Conservation (phyloP, 2,113 vertebrate genomes). For the Pygoscelis adeliae region DNA sequence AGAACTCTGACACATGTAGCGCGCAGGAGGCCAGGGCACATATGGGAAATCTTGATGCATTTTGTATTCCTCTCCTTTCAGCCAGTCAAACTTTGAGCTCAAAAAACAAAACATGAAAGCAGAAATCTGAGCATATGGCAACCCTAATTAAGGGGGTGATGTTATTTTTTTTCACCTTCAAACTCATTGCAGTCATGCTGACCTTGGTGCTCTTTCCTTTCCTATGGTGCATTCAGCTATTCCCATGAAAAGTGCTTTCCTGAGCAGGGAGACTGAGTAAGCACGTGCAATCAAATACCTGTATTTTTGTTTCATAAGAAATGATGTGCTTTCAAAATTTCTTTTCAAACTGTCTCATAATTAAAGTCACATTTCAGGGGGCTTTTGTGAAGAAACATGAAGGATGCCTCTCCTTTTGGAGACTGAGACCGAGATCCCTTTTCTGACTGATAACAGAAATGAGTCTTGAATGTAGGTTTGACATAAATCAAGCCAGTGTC, state of each 20-base stretch:
- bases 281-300: neutral
- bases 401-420: neutral
- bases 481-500: neutral
- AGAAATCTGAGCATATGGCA: neutral
- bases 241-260: neutral
- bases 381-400: neutral
- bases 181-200: neutral
- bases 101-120: neutral
- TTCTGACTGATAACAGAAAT: neutral
- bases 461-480: slow-evolving; percentile 4
- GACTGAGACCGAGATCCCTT: neutral
- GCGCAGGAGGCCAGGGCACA: neutral
- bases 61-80: neutral
- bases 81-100: neutral
- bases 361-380: neutral
- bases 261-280: neutral
- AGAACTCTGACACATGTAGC: neutral
- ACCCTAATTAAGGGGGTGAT: neutral
- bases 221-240: neutral
- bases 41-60: neutral
- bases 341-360: neutral
- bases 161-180: neutral
- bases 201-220: neutral
- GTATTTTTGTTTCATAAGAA: neutral
- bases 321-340: neutral